phyloP scores from a whole-genome alignment of 2,797 vertebrate species.

The Enoplosus armatus region DNA sequence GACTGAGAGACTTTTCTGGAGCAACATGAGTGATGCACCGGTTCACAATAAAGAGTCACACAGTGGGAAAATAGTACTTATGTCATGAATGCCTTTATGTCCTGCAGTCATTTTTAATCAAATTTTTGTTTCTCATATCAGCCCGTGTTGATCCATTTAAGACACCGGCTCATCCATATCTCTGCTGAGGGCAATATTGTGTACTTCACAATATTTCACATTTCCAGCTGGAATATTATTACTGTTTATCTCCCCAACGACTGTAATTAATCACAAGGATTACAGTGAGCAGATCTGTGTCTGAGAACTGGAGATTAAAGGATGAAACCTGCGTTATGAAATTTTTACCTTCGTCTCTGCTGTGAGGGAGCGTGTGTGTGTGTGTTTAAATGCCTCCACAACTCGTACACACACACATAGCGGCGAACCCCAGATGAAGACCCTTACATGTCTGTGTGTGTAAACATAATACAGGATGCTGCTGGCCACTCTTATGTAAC shows the following conservation, averaged over 20 bases:
- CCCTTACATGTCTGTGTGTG: conserved; percentile 16
- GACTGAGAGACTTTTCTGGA: neutral
- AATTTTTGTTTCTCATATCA: conserved; percentile 13
- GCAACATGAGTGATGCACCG: conserved; percentile 5
- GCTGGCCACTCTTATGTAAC: conserved; percentile 62
- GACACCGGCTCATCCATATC: conserved; percentile 22
- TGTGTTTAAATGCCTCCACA: conserved; percentile 12
- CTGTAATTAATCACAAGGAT: conserved; percentile 57
- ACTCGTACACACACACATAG: neutral
- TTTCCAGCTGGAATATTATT: conserved; percentile 35
- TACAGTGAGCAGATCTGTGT: conserved; percentile 29
- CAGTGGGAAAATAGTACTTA: neutral
- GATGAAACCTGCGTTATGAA: conserved; percentile 50
- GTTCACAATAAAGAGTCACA: neutral
- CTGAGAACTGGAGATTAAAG: conserved; percentile 47
- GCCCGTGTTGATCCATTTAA: conserved; percentile 36
- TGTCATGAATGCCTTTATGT: neutral
- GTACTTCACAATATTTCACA: conserved; percentile 20
- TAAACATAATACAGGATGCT: conserved; percentile 48
- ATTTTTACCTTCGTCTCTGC: conserved; percentile 20
- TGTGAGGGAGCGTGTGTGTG: neutral
- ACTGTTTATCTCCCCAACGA: conserved; percentile 31
- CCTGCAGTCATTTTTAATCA: conserved; percentile 25
- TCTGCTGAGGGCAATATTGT: conserved; percentile 9
- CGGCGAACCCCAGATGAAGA: no score